phyloP scores from a whole-genome alignment of 2,113 vertebrate genomes.

The Poeciliopsis turrubarensis region DNA sequence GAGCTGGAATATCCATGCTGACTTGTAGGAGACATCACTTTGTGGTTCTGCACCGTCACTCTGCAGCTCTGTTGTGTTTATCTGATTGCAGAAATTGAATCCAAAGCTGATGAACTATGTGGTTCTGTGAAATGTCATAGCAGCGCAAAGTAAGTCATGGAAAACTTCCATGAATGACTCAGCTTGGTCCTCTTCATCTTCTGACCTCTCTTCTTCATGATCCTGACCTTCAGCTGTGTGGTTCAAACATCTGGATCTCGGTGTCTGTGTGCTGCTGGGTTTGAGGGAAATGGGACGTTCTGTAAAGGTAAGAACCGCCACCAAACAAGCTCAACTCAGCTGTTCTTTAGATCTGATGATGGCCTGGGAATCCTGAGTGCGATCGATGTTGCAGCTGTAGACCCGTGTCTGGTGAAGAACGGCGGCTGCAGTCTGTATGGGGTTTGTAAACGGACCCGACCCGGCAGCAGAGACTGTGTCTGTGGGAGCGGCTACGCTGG shows the following conservation, averaged over 20 bases:
- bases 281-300: slow-evolving; percentile 87
- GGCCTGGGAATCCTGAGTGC: not conserved
- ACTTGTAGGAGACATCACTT: not conserved
- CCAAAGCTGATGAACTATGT: slow-evolving; percentile 77
- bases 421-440: slow-evolving; percentile 88
- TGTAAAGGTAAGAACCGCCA: slow-evolving; percentile 82
- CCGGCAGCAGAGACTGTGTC: slow-evolving; percentile 82
- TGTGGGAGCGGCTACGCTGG: slow-evolving; percentile 84
- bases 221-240: slow-evolving; percentile 78
- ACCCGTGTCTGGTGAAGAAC: slow-evolving; percentile 81
- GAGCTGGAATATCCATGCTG: no score
- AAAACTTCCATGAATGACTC: not conserved
- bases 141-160: slow-evolving; percentile 90
- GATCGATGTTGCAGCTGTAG: slow-evolving; percentile 73
- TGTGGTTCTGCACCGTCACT: not conserved
- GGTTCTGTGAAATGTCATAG: slow-evolving; percentile 84
- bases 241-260: slow-evolving; percentile 48
- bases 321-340: not conserved
- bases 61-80: not conserved
- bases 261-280: slow-evolving; percentile 89
- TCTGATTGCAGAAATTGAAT: slow-evolving; percentile 81
- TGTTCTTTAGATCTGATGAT: not conserved
- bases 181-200: not conserved
- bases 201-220: not conserved
- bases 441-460: slow-evolving; percentile 84